phyloP scores from a whole-genome alignment of 2,888 invertebrate genomes.

The Branchinecta sandiegonensis region DNA sequence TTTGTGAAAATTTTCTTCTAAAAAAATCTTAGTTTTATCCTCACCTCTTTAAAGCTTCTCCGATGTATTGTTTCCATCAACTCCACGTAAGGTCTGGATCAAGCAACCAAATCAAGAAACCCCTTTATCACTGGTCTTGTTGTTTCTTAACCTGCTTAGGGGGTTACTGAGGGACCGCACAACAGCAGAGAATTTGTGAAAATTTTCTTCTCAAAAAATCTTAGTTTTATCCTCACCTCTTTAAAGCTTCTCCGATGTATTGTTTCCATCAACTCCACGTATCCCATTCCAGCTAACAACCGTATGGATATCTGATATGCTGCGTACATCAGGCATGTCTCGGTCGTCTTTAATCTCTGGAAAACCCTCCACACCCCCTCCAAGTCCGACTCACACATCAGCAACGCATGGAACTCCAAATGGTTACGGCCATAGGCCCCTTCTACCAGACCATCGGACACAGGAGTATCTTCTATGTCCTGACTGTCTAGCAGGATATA shows the following conservation, averaged over 20 bases:
- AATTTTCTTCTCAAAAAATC: not conserved
- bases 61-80: not conserved
- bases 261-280: not conserved
- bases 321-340: not conserved
- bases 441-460: not conserved
- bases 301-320: slow-evolving; percentile 4
- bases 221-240: not conserved
- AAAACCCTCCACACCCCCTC: not conserved
- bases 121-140: too few relatives aligned
- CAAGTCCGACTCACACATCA: not conserved
- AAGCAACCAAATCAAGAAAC: too few relatives aligned
- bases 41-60: not conserved
- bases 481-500: not conserved
- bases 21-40: not conserved
- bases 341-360: not conserved
- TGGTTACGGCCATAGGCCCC: not conserved
- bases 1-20: too few relatives aligned
- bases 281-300: not conserved
- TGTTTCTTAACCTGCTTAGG: too few relatives aligned
- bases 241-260: not conserved
- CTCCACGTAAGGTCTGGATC: not conserved
- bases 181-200: too few relatives aligned
- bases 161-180: too few relatives aligned
- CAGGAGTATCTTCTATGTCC: not conserved
- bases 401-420: slow-evolving; percentile 7